Percentiles rank a stretch among this genome's conserved stretches.
Evolutionary conservation across 2,113 vertebrate species (phyloP).

Genomic region (Catharus bicknelli): DNA sequence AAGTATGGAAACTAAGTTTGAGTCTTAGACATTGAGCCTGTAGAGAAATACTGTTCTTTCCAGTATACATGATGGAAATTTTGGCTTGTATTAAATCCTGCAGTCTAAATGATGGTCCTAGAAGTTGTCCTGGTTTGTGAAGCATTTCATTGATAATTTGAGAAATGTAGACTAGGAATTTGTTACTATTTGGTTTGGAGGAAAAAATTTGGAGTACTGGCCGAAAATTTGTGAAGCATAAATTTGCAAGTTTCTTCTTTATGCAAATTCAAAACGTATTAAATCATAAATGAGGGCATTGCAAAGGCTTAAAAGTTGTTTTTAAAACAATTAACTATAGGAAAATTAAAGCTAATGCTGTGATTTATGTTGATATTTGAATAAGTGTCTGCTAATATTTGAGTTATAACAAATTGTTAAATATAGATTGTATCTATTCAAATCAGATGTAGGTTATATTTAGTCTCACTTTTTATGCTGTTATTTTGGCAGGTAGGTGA

Average conservation of each 20-base stretch:
- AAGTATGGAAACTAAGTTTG: not conserved
- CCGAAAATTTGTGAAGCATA: not conserved
- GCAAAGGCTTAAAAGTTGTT: not conserved
- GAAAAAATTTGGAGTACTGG: not conserved
- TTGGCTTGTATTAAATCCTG: not conserved
- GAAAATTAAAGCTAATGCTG: not conserved
- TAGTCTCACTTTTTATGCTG: conserved; percentile 14
- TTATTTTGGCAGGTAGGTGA: conserved; percentile 39
- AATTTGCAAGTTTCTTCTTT: conserved; percentile 8
- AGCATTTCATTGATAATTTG: not conserved
- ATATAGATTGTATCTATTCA: conserved; percentile 42
- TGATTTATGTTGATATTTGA: conserved; percentile 40
- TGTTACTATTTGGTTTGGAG: not conserved
- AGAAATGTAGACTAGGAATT: not conserved
- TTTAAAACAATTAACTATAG: conserved; percentile 2
- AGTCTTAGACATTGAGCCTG: not conserved
- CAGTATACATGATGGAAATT: not conserved
- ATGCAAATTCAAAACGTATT: conserved; percentile 24
- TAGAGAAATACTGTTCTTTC: not conserved
- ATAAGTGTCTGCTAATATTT: conserved; percentile 24
- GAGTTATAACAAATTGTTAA: conserved; percentile 35
- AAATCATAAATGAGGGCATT: not conserved
- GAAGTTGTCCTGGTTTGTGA: not conserved
- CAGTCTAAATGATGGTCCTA: not conserved
- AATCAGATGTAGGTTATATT: conserved; percentile 19